Evolutionary conservation across 2,888 invertebrate genomes (phyloP), one percentile per base, ranked within the genome.

Genomic region (Nemotelus pantherinus): DNA sequence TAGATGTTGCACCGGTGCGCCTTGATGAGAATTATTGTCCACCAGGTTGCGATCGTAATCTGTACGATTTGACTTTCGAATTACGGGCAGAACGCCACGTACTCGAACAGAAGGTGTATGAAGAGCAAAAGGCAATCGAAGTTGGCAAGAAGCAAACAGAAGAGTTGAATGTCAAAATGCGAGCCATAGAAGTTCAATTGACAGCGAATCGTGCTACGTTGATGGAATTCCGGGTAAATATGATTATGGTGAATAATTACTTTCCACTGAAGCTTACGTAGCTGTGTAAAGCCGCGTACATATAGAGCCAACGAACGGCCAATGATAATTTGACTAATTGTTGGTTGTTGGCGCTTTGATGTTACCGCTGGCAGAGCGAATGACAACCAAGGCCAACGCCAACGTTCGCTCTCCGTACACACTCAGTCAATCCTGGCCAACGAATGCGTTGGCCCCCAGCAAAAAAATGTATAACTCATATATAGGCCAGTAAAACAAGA

Each of bases 21-120:
- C 88, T 93, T 5, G 93, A 94, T 83, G 93, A 94, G 80, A 90
- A 89, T 80, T 86, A 91, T 7, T 94, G 94, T 80, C 95, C 94
- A 0, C 88, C 90, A 45, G 94, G 92, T 0, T 92, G 93, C 80
- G 93, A 94, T 75, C 88, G 85, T 50, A 88, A 90, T 0, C 85
- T 93, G n/a, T 95, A 91, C 83, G 90, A 93, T 53, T 86, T 90
- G 81, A 91, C 93, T 2, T 92, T 93, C 82, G 87, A 89, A 9
- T 85, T 93, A 82, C 88, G 94, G 71, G 85, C 89, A 45, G 88
- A 90, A 78, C 89, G 90, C 53, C 88, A 90, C 82, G 84, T 84
- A 2, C 81, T 90, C 2, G 94, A 94, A 84, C 89, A 90, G 82
- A 84, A 88, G 4, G 89, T 93, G 72, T 86, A 88, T 79, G 92